Evolutionary conservation across 2,888 invertebrate genomes (phyloP), one percentile per base, ranked within the genome.

Genomic region (Ochropleura leucogaster): DNA sequence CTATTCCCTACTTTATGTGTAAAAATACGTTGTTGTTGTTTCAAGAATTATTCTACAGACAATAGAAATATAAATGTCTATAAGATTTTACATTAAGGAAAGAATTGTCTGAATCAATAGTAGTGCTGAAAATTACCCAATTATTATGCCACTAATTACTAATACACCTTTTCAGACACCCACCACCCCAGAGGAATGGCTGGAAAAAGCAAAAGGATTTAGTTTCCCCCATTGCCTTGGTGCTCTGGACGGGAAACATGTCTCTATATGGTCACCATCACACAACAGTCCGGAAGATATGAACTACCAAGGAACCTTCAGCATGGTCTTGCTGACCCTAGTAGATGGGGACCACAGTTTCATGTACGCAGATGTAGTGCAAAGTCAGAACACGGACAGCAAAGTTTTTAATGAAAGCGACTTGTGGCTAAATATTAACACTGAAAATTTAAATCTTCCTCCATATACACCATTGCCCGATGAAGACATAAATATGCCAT

Each of bases 151-250:
- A 46, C 14, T 5, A 64, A 49, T 51, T 20, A 49, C 4, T 3
- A 20, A 51, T 53, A 14, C 14, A 40, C 40, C 0, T 55, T 80
- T 83, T 5, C 81, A 81, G 81, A 70, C 57, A 53, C 81, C 83
- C 49, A 8, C 69, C 57, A 16, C 4, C 18, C 20, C 79, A 0
- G 81, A 81, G 47, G 80, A 81, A 60, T 81, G 81, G 83, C 10
- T 79, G 18, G 18, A 40, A 18, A 81, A 70, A 68, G 7, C 49
- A 4, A 57, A 60, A 62, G 69, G 67, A n/a, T 83, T 81, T 16
- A 18, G 40, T n/a, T 81, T 81, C 46, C 81, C 81, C 30, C 68
- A 83, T 44, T 81, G 81, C 49, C 0, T 81, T 0, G 81, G 83
- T 3, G 81, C 84, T 3, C 10, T 81, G 14, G 81, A 83, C 1